phyloP scores from a whole-genome alignment of 2,888 invertebrate species.

The Erpobdella octoculata region DNA sequence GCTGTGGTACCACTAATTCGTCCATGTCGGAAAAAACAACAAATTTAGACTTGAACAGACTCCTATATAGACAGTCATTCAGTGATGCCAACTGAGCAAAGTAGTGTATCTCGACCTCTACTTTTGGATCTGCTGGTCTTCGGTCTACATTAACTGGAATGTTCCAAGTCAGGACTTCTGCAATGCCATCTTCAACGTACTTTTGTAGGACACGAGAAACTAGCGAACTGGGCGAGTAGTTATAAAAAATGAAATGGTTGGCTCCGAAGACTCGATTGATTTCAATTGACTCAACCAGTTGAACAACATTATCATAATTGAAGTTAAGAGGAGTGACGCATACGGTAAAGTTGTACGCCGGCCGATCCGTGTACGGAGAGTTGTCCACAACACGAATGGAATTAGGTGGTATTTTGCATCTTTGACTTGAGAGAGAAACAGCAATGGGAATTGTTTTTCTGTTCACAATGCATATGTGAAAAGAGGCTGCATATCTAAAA shows the following conservation, averaged over 20 bases:
- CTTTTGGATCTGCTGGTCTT: constrained; percentile 19
- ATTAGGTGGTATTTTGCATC: neutral
- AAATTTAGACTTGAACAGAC: constrained; percentile 35
- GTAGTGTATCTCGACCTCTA: constrained; percentile 36
- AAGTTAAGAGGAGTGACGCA: constrained; percentile 36
- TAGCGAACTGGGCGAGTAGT: constrained; percentile 30
- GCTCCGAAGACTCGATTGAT: constrained; percentile 37
- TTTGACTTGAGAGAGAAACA: constrained; percentile 7
- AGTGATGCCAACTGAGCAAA: constrained; percentile 37
- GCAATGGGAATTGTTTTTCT: neutral
- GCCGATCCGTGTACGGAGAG: neutral
- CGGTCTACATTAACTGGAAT: constrained; percentile 33
- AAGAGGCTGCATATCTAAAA: constrained; percentile 14
- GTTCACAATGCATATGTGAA: neutral
- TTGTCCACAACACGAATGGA: neutral
- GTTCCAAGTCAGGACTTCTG: constrained; percentile 34
- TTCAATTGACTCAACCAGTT: constrained; percentile 36
- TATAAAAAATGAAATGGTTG: constrained; percentile 35
- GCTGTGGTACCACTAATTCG: constrained; percentile 35
- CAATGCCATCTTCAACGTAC: constrained; percentile 32
- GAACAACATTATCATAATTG: constrained; percentile 29
- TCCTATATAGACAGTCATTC: constrained; percentile 38
- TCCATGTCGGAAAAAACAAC: constrained; percentile 37
- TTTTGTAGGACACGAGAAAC: constrained; percentile 28
- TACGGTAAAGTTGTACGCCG: constrained; percentile 32